Percentiles rank a stretch among this genome's conserved stretches.
These are phyloP conservation scores for Hippoglossus hippoglossus DNA, from an alignment of 2,797 vertebrate genomes.

Conservation along the genomic window DNA sequence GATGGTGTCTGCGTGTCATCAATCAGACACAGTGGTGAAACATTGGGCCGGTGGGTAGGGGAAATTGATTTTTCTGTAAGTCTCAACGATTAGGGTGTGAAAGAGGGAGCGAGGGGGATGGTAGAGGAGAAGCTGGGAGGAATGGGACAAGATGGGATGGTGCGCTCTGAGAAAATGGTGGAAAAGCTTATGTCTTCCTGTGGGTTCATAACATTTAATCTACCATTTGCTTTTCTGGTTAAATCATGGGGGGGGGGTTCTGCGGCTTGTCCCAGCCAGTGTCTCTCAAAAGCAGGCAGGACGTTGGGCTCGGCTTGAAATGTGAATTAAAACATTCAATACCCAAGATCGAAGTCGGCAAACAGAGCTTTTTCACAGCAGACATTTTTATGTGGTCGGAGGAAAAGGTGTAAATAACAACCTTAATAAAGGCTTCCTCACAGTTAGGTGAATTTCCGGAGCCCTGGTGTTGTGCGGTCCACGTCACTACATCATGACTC, in stretches of 20 bases:
- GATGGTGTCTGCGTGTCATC: constrained; percentile 77
- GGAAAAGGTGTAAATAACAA: too few relatives aligned
- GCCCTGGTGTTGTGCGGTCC: background rate
- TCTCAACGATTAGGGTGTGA: constrained; percentile 79
- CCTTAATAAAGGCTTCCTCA: too few relatives aligned
- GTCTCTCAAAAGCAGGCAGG: constrained; percentile 6
- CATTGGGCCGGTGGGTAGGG: constrained; percentile 66
- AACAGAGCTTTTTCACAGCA: too few relatives aligned
- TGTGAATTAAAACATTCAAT: constrained; percentile 25
- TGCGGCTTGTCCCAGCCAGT: background rate
- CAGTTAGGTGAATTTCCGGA: constrained; percentile 5
- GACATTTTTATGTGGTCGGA: too few relatives aligned
- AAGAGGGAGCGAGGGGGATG: constrained; percentile 30
- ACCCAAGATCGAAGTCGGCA: background rate
- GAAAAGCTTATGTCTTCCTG: constrained; percentile 41
- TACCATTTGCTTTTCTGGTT: constrained; percentile 8
- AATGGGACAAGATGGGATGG: constrained; percentile 27
- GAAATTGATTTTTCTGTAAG: constrained; percentile 83
- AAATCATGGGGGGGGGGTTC: constrained; percentile 1
- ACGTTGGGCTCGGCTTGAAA: constrained; percentile 11
- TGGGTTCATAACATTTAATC: constrained; percentile 28
- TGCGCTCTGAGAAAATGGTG: constrained; percentile 24
- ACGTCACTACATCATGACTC: constrained; percentile 11
- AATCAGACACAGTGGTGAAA: constrained; percentile 80
- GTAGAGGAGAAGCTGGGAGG: constrained; percentile 22